Base-by-base conservation (phyloP, 1,140 invertebrate genomes). In the Trichonephila clavipes region DNA sequence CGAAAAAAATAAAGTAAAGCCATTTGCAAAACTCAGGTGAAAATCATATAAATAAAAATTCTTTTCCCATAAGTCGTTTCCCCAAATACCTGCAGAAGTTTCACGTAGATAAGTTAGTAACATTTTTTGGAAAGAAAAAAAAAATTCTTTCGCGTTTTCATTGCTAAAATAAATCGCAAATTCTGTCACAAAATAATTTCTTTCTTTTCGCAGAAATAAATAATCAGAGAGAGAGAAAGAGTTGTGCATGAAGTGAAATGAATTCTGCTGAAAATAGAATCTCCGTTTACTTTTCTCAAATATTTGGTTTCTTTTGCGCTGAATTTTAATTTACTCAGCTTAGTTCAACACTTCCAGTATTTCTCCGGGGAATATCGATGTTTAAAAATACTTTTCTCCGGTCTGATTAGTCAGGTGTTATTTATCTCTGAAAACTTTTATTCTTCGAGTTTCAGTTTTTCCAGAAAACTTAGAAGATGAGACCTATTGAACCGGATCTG, bases 121-220 rank as follows among this genome's bases (percentile, higher is more conserved):
- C 12, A 40, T 28, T 77, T 40, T 12, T 18, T 8, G 72, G 28
- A 18, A 12, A 34, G 69, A 77, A 5, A 18, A 28, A n/a, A 85
- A 85, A 85, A 85, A 59, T 77, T 24, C 7, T 85, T 16, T 58
- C 28, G 51, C 44, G 24, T 85, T 85, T 88, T 40, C 58, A 87
- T 58, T 58, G 82, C 82, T 85, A 85, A 85, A 85, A 85, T 85
- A 85, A 85, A 85, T 85, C 82, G 51, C 82, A 85, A 85, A 85
- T 85, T 85, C 82, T 85, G 82, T 58, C 82, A 85, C 82, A 85
- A 85, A 85, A 85, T 85, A 58, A 85, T 85, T 85, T 85, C 44
- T 59, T 85, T 85, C 58, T 59, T 12, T 58, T 51, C 21, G 21
- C n/a, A n/a, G 40, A 58, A 51, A 59, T 58, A 85, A 85, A 85